phyloP scores from a whole-genome alignment of 2,888 invertebrate species.

The Gymnosoma rotundatum region DNA sequence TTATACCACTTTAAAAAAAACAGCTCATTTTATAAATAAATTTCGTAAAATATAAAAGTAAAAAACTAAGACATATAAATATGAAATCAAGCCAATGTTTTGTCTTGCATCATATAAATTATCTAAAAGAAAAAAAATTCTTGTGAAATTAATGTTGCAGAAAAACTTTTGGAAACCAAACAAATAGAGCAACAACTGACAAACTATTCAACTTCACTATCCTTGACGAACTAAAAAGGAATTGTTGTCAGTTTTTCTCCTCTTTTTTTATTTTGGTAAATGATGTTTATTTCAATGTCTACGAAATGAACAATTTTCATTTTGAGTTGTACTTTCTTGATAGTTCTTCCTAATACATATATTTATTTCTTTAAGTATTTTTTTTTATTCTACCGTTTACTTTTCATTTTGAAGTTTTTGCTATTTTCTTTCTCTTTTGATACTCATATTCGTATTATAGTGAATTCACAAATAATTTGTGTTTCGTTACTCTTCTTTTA shows the following conservation, averaged over 20 bases:
- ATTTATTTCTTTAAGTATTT: slow-evolving; percentile 31
- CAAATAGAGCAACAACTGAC: slow-evolving; percentile 4
- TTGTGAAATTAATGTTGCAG: neutral
- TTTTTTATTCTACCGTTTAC: slow-evolving; percentile 56
- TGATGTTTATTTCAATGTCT: slow-evolving; percentile 57
- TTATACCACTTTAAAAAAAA: too few species aligned
- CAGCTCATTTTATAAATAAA: too few species aligned
- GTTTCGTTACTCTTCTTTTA: slow-evolving; percentile 20
- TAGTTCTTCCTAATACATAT: neutral
- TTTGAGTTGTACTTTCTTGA: neutral
- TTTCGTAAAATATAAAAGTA: too few species aligned
- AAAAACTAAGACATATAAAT: too few species aligned
- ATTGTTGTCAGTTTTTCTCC: slow-evolving; percentile 58
- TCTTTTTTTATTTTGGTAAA: slow-evolving; percentile 42
- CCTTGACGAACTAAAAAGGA: slow-evolving; percentile 72
- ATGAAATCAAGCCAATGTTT: too few species aligned
- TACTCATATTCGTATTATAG: slow-evolving; percentile 64
- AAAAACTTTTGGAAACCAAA: slow-evolving; percentile 7
- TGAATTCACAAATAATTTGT: slow-evolving; percentile 57
- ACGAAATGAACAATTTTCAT: slow-evolving; percentile 50
- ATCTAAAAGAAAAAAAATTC: too few species aligned
- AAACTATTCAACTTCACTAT: slow-evolving; percentile 72
- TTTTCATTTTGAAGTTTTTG: slow-evolving; percentile 27
- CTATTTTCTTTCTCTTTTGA: slow-evolving; percentile 9
- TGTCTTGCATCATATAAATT: too few species aligned